These are phyloP conservation scores for Bambusicola thoracicus DNA, from an alignment of 2,113 vertebrate species.

Conservation along the genomic window DNA sequence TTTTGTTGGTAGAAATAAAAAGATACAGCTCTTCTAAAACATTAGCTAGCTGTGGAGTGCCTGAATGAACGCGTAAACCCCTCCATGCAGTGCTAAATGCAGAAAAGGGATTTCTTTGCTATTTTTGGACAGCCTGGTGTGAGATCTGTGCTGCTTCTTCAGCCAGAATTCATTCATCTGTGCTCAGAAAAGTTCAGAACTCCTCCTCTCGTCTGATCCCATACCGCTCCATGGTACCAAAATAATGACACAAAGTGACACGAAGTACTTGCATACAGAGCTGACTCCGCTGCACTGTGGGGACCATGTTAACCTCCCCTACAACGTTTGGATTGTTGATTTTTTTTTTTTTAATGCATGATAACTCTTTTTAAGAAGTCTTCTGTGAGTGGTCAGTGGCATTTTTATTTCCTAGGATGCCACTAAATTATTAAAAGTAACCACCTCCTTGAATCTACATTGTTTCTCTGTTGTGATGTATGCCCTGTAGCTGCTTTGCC, in stretches of 20 bases:
- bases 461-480: neutral
- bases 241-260: neutral
- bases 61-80: neutral
- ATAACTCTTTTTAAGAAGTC: neutral
- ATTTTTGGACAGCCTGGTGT: constrained; percentile 22
- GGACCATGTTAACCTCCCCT: neutral
- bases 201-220: constrained; percentile 15
- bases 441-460: neutral
- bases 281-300: neutral
- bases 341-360: constrained; percentile 2
- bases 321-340: neutral
- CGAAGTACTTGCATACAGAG: neutral
- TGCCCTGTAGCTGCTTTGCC: neutral
- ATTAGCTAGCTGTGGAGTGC: neutral
- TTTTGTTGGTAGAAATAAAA: constrained; percentile 22
- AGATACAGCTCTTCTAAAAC: neutral
- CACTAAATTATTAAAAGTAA: neutral
- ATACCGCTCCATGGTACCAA: neutral
- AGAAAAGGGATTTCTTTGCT: constrained; percentile 40
- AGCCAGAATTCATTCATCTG: constrained; percentile 32
- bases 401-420: neutral
- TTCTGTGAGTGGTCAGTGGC: neutral
- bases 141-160: neutral
- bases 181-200: constrained; percentile 1
- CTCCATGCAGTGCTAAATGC: neutral